Conservation (phyloP, 2,113 vertebrate species). For the Saccopteryx leptura region DNA sequence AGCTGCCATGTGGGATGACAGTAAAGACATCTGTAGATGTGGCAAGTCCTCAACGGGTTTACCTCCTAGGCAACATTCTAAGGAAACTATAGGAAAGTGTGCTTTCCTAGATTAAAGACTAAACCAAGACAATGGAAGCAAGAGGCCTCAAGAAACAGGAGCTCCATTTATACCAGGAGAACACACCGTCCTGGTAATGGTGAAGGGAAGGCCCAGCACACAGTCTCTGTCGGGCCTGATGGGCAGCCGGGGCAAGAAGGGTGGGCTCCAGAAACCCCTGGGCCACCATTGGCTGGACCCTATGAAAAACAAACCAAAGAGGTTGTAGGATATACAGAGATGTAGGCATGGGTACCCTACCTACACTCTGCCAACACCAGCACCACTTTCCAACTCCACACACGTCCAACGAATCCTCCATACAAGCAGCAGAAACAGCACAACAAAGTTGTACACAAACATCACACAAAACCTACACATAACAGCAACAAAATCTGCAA, state of each 20-base stretch:
- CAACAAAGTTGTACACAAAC: not conserved
- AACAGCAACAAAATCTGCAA: not conserved
- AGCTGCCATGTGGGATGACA: rapidly evolving
- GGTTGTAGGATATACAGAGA: rapidly evolving
- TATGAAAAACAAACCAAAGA: rapidly evolving
- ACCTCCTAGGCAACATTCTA: rapidly evolving
- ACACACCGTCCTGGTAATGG: not conserved
- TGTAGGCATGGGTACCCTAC: no score
- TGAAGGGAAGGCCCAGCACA: not conserved
- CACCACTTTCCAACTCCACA: no score
- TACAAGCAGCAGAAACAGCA: not conserved
- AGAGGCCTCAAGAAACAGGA: not conserved
- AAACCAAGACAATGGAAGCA: not conserved
- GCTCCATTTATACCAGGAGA: not conserved
- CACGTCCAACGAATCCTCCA: not conserved
- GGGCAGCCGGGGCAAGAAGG: not conserved
- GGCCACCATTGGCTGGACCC: not conserved
- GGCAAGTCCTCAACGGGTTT: not conserved
- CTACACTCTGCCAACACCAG: rapidly evolving
- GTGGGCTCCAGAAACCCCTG: no score
- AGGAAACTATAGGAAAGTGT: not conserved
- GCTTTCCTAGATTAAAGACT: not conserved
- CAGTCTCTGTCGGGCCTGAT: rapidly evolving
- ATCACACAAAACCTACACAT: not conserved
- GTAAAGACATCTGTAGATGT: rapidly evolving